Evolutionary conservation across 2,797 vertebrate species (phyloP), one percentile per base, ranked within the genome.

Genomic region (Amphiprion clarkii): DNA sequence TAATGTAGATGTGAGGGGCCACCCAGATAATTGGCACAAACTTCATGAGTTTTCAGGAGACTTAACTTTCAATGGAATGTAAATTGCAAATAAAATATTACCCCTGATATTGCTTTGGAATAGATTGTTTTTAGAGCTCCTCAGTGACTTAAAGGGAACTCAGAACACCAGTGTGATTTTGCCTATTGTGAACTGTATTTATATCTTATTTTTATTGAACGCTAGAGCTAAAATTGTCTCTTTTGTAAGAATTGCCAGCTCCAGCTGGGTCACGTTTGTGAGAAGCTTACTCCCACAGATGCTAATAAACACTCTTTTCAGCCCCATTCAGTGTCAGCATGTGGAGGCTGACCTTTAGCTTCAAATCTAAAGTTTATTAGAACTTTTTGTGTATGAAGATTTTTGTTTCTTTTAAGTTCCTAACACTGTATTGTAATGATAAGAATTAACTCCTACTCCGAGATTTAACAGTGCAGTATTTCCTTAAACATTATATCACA

Each of bases 1-100:
- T 56, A 40, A 25, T 65, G 31, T 21, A 9, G 31, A 65, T 23
- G 13, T 42, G 12, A 46, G 39, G 61, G 49, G 55, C 56, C 59
- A 66, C 51, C 39, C 19, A 48, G 36, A 72, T 61, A 53, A 75
- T 49, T 64, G 66, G 62, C 51, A 68, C n/a, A 33, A 68, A 54
- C 55, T 5, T 56, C 9, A 48, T 33, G 10, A 48, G 67, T 61
- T 19, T 40, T 59, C 17, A 17, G 46, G 31, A 77, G 42, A 51
- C 53, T 72, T 78, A 64, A 21, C 9, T 55, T 62, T 54, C 29
- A 56, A 16, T 46, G 46, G 23, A 73, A 58, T 79, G 13, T 64
- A 40, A 6, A 39, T 68, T 56, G 51, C 29, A 76, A 51, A 76
- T 78, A 14, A 46, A 54, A 52, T 52, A 56, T 61, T 56, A 9